phyloP scores from a whole-genome alignment of 1,140 invertebrate species.

The Anastrepha obliqua region DNA sequence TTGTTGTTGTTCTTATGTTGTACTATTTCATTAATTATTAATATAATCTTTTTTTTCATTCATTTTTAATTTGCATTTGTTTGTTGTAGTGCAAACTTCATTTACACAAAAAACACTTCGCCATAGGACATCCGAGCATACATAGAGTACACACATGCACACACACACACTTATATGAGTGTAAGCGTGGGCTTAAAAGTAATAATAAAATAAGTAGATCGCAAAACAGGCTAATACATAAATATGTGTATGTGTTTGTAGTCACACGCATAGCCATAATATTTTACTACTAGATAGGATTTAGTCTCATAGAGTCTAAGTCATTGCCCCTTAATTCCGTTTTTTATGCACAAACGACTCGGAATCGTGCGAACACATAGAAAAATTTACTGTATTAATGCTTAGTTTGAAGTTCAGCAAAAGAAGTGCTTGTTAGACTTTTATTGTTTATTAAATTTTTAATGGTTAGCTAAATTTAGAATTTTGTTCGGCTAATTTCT shows the following conservation, averaged over 20 bases:
- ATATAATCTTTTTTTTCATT: neutral
- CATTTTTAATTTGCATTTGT: slow-evolving; percentile 20
- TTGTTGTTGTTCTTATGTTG: slow-evolving; percentile 43
- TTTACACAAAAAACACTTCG: neutral
- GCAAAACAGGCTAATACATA: neutral
- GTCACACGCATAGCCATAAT: neutral
- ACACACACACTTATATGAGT: neutral
- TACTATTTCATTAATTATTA: neutral
- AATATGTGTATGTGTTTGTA: neutral
- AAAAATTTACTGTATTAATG: too few species aligned
- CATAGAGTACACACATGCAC: neutral
- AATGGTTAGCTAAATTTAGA: too few species aligned
- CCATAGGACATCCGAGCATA: neutral
- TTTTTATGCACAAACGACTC: neutral
- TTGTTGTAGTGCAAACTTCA: slow-evolving; percentile 23
- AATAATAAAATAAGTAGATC: neutral
- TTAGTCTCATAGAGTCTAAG: neutral
- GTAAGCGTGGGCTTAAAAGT: neutral
- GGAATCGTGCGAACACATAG: too few species aligned
- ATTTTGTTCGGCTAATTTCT: too few species aligned
- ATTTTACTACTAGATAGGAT: neutral
- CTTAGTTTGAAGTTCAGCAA: too few species aligned
- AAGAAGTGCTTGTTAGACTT: too few species aligned
- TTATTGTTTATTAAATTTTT: too few species aligned
- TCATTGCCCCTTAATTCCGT: neutral